These are phyloP conservation scores for Scelioninae gen. 1 DNA, from an alignment of 2,888 invertebrate genomes.

Conservation along the genomic window DNA sequence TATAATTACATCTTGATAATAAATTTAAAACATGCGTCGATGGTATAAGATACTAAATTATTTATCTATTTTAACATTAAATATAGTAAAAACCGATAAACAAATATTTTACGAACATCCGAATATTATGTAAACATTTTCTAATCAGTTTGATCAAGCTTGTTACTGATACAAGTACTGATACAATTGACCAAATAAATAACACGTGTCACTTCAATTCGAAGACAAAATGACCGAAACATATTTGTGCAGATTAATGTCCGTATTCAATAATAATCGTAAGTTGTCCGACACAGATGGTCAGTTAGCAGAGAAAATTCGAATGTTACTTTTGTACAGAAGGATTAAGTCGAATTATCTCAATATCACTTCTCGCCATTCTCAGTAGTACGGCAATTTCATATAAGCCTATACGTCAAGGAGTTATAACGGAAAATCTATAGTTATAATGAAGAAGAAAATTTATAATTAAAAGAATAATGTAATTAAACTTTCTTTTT, in stretches of 20 bases:
- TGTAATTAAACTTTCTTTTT: too few species aligned
- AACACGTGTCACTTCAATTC: conserved; percentile 13
- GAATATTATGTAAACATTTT: background rate
- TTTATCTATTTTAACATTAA: too few species aligned
- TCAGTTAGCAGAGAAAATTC: conserved; percentile 72
- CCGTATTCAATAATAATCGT: conserved; percentile 72
- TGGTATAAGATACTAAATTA: too few species aligned
- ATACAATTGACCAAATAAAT: background rate
- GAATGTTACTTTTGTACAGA: conserved; percentile 27
- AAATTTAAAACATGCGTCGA: too few species aligned
- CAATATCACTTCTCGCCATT: conserved; percentile 14
- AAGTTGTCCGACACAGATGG: conserved; percentile 80
- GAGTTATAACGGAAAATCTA: background rate
- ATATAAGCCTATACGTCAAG: background rate
- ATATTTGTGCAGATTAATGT: conserved; percentile 68
- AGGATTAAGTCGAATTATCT: conserved; percentile 51
- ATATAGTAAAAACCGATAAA: too few species aligned
- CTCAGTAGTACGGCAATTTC: conserved; percentile 1
- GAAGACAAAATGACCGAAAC: conserved; percentile 16
- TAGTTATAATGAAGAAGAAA: background rate
- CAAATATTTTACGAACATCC: too few species aligned
- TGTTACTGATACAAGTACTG: background rate
- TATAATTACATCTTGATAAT: too few species aligned
- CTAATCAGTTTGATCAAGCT: background rate
- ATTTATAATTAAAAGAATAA: too few species aligned